Percentiles rank a stretch among this genome's conserved stretches.
Conservation (phyloP, 2,797 vertebrate genomes). For the Esox lucius region DNA sequence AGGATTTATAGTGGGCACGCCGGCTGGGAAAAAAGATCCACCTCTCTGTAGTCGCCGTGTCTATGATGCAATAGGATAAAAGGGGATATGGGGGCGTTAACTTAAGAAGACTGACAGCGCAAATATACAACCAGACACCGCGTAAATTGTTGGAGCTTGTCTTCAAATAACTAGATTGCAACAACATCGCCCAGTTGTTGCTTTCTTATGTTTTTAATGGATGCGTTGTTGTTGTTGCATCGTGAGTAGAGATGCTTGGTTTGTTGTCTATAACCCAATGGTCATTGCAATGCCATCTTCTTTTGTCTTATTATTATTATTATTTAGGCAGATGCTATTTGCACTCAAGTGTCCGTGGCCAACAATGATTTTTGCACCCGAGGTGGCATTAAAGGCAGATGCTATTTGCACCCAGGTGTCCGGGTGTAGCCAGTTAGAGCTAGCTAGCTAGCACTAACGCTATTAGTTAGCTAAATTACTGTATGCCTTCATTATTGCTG, state of each 20-base stretch:
- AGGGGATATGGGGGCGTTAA: conserved; percentile 18
- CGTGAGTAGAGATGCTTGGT: not conserved
- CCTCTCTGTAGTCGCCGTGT: accelerated
- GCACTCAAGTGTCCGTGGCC: too few species aligned
- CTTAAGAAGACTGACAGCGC: conserved; percentile 54
- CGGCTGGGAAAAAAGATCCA: conserved; percentile 27
- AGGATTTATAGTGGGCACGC: conserved; percentile 51
- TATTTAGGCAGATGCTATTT: too few species aligned
- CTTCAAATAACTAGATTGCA: conserved; percentile 11
- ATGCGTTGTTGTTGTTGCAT: not conserved
- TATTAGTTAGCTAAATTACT: too few species aligned
- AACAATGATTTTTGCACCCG: too few species aligned
- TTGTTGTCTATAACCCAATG: not conserved
- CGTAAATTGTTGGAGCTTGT: conserved; percentile 15
- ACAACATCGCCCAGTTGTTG: not conserved
- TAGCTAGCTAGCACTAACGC: too few species aligned
- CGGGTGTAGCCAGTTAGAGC: too few species aligned
- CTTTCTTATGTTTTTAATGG: not conserved
- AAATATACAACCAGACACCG: conserved; percentile 49
- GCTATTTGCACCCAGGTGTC: too few species aligned
- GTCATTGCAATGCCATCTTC: not conserved
- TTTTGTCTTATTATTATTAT: not conserved
- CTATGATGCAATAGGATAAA: conserved; percentile 39
- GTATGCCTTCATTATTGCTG: too few species aligned
- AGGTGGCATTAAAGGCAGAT: too few species aligned